phyloP scores from a whole-genome alignment of 1,140 invertebrate species.

The Leptestheria dahalacensis region DNA sequence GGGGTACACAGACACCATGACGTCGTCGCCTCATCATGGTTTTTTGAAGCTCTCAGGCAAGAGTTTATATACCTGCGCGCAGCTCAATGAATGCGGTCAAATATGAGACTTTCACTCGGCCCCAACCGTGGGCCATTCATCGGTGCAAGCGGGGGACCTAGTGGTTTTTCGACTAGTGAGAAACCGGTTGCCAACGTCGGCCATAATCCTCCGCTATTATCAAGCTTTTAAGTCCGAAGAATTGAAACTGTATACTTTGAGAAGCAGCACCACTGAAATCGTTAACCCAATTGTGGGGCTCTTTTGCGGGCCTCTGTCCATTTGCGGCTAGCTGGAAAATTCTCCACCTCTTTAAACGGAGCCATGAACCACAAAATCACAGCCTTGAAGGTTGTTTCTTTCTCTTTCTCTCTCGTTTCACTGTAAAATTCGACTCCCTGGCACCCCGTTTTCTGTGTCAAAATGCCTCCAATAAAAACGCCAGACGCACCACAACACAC shows the following conservation, averaged over 20 bases:
- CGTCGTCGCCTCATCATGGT: not conserved
- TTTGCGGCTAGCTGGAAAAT: not conserved
- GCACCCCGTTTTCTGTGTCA: too few species aligned
- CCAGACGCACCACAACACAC: too few species aligned
- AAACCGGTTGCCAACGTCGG: too few species aligned
- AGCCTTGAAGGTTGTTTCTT: not conserved
- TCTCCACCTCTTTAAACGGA: not conserved
- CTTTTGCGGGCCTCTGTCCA: not conserved
- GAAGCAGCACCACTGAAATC: too few species aligned
- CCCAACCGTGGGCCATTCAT: too few species aligned
- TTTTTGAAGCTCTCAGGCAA: not conserved
- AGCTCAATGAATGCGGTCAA: too few species aligned
- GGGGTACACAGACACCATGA: not conserved
- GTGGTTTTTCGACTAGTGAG: too few species aligned
- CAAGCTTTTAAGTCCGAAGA: too few species aligned
- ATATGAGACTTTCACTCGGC: not conserved
- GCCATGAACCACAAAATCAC: not conserved
- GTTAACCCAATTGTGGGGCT: not conserved
- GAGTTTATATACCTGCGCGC: not conserved
- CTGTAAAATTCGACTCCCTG: not conserved
- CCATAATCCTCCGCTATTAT: too few species aligned
- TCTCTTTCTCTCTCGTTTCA: not conserved
- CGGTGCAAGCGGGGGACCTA: too few species aligned
- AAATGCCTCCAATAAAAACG: too few species aligned
- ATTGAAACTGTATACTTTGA: too few species aligned